Evolutionary conservation across 2,888 invertebrate genomes (phyloP).

Genomic region (Disparrhopalites patrizii): DNA sequence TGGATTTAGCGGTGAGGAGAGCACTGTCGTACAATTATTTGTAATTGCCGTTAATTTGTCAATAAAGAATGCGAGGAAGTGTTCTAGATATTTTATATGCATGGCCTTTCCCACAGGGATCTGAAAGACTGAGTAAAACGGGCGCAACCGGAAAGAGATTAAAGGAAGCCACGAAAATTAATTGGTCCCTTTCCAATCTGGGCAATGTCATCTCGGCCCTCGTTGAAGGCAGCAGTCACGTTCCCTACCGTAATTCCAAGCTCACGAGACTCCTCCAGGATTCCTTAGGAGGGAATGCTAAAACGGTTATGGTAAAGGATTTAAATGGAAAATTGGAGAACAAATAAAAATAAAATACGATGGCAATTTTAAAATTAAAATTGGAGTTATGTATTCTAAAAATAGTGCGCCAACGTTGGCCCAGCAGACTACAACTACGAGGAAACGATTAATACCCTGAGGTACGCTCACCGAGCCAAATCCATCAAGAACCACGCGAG

Average conservation of each 20-base stretch:
- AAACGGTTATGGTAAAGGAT: constrained; percentile 76
- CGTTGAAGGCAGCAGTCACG: constrained; percentile 95
- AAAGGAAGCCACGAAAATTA: constrained; percentile 90
- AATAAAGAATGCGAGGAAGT: no score
- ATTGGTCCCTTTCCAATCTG: constrained; percentile 91
- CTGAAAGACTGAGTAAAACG: constrained; percentile 94
- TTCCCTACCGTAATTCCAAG: constrained; percentile 98
- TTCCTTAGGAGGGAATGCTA: constrained; percentile 93
- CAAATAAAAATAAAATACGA: not conserved
- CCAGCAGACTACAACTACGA: constrained; percentile 95
- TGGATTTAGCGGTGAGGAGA: constrained; percentile 88
- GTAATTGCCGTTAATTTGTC: no score
- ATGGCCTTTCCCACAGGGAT: no score
- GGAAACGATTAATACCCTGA: constrained; percentile 91
- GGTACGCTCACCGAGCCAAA: constrained; percentile 96
- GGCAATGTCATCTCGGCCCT: constrained; percentile 98
- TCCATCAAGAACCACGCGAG: constrained; percentile 94
- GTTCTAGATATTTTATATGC: not conserved
- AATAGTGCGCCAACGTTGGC: constrained; percentile 91
- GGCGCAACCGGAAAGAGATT: constrained; percentile 88
- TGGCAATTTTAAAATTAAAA: not conserved
- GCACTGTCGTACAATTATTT: no score
- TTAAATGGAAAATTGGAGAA: not conserved
- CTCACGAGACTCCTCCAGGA: constrained; percentile 91
- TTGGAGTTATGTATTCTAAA: constrained; percentile 6